Evolutionary conservation across 2,113 vertebrate species (phyloP), one percentile per base, ranked within the genome.

Genomic region (Ginglymostoma cirratum): DNA sequence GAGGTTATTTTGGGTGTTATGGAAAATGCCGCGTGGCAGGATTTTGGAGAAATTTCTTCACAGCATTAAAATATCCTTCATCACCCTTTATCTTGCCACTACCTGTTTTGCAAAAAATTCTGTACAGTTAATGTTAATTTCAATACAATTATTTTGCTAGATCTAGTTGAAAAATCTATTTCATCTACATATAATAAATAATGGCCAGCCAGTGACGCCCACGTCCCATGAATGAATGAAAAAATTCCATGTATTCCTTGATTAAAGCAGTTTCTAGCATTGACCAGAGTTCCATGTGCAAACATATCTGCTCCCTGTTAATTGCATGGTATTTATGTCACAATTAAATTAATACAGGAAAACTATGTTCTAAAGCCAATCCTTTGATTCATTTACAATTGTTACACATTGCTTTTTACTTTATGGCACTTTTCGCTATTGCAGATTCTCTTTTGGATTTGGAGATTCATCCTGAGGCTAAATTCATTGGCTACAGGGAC

Each of bases 181-280:
- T 93, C 61, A 93, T 38, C 34, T 19, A 21, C 61, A 93, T 61
- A 12, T 12, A 61, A 61, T 61, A 61, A 61, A 61, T 61, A 1
- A 61, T 61, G 55, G 55, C 55, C 12, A 61, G 55, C 55, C 55
- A 12, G 7, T 12, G 55, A 61, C 1, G 6, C 55, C 55, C 55
- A 12, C 7, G 55, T 61, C 55, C 55, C 55, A 61, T 12, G 55
- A 61, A 12, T 61, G 55, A 61, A 61, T 61, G 55, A 61, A 61
- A 55, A 61, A 61, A 12, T 10, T 61, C 55, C 55, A 12, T 66
- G 65, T 66, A 66, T 67, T 66, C 66, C 42, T 19, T 21, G 38
- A 45, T 45, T 66, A 38, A 67, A 66, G 89, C 89, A 93, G 89
- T 67, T 93, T 34, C 89, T 93, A 7, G 89, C 89, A 83, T 66